Evolutionary conservation across 2,888 invertebrate species (phyloP).

Genomic region (Papilio gigon): DNA sequence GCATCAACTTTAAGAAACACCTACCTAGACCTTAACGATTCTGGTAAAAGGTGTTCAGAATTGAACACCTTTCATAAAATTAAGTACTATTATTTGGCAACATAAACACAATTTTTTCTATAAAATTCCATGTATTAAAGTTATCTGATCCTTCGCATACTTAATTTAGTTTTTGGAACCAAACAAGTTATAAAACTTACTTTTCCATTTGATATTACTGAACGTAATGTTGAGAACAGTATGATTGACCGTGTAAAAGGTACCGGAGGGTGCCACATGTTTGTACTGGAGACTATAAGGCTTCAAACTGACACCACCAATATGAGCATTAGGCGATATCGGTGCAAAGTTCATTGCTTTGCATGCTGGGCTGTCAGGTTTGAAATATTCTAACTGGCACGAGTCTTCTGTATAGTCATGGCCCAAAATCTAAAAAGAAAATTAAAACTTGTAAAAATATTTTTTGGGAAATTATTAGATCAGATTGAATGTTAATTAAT

Average conservation of each 20-base stretch:
- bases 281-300: constrained; percentile 59
- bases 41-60: no score
- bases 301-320: constrained; percentile 71
- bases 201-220: constrained; percentile 77
- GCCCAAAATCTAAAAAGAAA: constrained; percentile 58
- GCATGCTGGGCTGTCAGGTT: constrained; percentile 66
- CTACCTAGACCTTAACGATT: no score
- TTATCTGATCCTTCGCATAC: no score
- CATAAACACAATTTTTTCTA: no score
- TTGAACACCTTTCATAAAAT: no score
- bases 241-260: constrained; percentile 53
- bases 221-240: constrained; percentile 76
- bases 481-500: no score
- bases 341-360: constrained; percentile 68
- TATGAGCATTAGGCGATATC: constrained; percentile 61
- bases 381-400: constrained; percentile 67
- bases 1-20: no score
- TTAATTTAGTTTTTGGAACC: no score
- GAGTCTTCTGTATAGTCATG: constrained; percentile 56
- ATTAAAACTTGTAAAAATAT: neutral
- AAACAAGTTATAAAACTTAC: constrained; percentile 60
- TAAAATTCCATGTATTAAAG: no score
- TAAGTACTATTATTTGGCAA: no score
- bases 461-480: neutral
- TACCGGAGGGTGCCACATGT: constrained; percentile 42